These are phyloP conservation scores for Saccopteryx leptura DNA, from an alignment of 2,113 vertebrate genomes.

Conservation along the genomic window DNA sequence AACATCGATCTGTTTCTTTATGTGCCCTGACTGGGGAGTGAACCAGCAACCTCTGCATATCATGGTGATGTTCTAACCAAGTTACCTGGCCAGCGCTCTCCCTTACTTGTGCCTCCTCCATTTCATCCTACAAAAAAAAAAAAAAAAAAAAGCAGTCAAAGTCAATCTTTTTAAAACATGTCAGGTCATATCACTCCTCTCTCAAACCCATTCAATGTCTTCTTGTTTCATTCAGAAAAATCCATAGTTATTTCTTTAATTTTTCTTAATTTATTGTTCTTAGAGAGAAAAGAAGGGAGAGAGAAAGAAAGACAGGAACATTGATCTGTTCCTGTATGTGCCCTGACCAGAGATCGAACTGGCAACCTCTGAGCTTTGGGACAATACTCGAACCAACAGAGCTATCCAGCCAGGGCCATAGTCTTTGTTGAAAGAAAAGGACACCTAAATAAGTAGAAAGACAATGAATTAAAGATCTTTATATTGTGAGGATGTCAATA, in stretches of 20 bases:
- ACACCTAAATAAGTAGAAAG: slow-evolving; percentile 1
- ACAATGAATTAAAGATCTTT: background rate
- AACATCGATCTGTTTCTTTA: background rate
- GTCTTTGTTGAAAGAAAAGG: background rate
- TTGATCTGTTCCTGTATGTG: too few species aligned
- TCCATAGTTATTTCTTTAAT: too few species aligned
- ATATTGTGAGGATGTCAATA: background rate
- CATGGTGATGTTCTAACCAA: background rate
- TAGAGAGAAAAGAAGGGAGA: too few species aligned
- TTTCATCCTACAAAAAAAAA: background rate
- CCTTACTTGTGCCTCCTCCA: background rate
- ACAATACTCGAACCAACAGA: too few species aligned
- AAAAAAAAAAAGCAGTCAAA: background rate
- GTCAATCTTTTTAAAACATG: background rate
- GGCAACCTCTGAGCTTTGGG: too few species aligned
- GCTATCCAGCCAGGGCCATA: background rate
- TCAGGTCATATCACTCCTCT: background rate
- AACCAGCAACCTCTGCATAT: background rate
- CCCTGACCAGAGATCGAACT: too few species aligned
- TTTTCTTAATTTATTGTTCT: too few species aligned
- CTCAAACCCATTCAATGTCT: background rate
- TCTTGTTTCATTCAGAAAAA: background rate
- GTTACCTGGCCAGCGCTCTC: background rate
- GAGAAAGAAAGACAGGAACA: too few species aligned
- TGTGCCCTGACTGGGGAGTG: background rate